These are phyloP conservation scores for Drosophila ananassae DNA, from an alignment of 1,140 invertebrate genomes.

Conservation along the genomic window DNA sequence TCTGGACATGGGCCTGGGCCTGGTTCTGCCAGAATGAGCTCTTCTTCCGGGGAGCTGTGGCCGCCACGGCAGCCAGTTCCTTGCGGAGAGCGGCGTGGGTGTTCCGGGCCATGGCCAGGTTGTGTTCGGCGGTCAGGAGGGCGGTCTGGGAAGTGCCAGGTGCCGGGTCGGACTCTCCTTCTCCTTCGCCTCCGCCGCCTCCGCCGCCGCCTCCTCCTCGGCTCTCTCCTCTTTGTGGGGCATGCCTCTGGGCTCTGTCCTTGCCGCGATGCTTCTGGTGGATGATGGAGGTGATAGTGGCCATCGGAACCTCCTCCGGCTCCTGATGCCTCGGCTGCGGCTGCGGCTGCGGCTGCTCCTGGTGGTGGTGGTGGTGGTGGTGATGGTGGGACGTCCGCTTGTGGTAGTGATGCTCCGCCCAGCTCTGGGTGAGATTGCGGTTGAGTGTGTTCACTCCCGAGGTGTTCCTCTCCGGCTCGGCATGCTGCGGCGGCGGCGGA, in stretches of 20 bases:
- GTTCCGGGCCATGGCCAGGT: background rate
- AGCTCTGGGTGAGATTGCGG: background rate
- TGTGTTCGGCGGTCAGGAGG: background rate
- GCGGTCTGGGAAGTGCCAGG: background rate
- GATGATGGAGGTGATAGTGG: background rate
- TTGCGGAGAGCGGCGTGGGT: slow-evolving; percentile 14
- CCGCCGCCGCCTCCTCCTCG: background rate
- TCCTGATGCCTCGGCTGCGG: background rate
- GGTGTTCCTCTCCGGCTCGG: background rate
- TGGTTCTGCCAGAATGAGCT: slow-evolving; percentile 22
- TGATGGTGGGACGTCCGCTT: background rate
- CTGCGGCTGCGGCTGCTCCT: background rate
- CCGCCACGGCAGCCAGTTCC: slow-evolving; percentile 52
- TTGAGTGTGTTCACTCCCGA: background rate
- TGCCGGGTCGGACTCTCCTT: background rate
- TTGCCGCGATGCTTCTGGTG: background rate
- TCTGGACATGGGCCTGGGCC: slow-evolving; percentile 7
- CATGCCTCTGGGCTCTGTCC: background rate
- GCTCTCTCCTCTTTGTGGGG: background rate
- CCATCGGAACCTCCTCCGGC: background rate
- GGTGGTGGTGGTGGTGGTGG: background rate
- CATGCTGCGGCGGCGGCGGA: background rate
- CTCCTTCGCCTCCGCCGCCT: background rate
- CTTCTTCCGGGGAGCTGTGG: slow-evolving; percentile 22
- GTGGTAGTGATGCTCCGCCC: background rate